Percentiles rank a stretch among this genome's conserved stretches.
phyloP scores from a whole-genome alignment of 1,140 invertebrate species.

The Cydia strobilella region DNA sequence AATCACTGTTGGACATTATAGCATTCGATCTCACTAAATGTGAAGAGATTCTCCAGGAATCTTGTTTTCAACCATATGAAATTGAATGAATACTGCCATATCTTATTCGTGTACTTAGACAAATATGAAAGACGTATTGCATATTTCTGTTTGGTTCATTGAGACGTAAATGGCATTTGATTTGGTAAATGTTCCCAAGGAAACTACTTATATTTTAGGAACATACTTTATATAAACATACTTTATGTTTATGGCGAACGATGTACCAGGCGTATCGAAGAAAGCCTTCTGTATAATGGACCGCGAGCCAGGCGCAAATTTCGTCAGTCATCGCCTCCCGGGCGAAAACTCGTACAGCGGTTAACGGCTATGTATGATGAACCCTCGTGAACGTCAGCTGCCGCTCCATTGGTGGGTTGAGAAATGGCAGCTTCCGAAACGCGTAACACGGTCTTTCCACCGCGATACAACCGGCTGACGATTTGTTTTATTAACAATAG shows the following conservation, averaged over 20 bases:
- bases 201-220: conserved; percentile 36
- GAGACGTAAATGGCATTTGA: conserved; percentile 41
- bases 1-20: not conserved
- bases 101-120: conserved; percentile 57
- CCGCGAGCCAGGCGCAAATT: too few relatives aligned
- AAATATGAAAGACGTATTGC: conserved; percentile 62
- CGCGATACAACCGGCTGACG: too few relatives aligned
- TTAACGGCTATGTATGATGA: too few relatives aligned
- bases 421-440: too few relatives aligned
- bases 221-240: too few relatives aligned
- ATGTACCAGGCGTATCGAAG: not conserved
- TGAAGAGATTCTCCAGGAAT: not conserved
- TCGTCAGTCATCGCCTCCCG: too few relatives aligned
- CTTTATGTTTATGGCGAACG: not conserved
- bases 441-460: too few relatives aligned
- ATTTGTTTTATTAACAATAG: too few relatives aligned
- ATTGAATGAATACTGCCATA: conserved; percentile 67
- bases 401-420: too few relatives aligned
- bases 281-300: not conserved
- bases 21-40: conserved; percentile 4
- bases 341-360: too few relatives aligned
- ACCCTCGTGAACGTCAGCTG: too few relatives aligned
- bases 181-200: conserved; percentile 34
- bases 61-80: conserved; percentile 27
- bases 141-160: not conserved